Conservation (phyloP, 2,888 invertebrate species). For the Caenorhabditis doughertyi region DNA sequence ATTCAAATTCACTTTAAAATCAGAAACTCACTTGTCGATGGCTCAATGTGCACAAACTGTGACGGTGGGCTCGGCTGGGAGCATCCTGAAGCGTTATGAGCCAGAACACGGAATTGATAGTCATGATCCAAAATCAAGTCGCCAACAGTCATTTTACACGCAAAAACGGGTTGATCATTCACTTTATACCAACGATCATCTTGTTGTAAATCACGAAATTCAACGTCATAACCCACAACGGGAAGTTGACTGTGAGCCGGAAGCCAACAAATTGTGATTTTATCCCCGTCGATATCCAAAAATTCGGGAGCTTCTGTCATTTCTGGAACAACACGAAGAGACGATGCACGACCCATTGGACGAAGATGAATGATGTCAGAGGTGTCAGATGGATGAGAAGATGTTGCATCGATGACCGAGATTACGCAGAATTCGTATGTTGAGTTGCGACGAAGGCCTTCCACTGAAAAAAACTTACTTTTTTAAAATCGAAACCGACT, state of each 20-base stretch:
- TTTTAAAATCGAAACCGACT: too few species aligned
- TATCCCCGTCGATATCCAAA: slow-evolving; percentile 78
- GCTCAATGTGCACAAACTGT: slow-evolving; percentile 77
- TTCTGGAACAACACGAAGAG: slow-evolving; percentile 73
- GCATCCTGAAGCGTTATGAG: slow-evolving; percentile 81
- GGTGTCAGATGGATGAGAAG: slow-evolving; percentile 75
- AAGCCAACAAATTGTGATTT: slow-evolving; percentile 82
- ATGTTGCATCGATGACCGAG: slow-evolving; percentile 72
- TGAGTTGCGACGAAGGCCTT: slow-evolving; percentile 79
- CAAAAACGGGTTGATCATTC: slow-evolving; percentile 80
- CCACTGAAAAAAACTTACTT: too few species aligned
- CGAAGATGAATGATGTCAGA: slow-evolving; percentile 80
- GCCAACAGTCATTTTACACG: slow-evolving; percentile 83
- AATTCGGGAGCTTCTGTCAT: slow-evolving; percentile 81
- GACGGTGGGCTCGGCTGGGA: slow-evolving; percentile 81
- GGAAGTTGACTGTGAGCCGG: slow-evolving; percentile 81
- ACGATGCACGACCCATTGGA: slow-evolving; percentile 69
- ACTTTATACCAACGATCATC: slow-evolving; percentile 82
- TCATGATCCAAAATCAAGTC: slow-evolving; percentile 80
- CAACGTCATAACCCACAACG: slow-evolving; percentile 82
- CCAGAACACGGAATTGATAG: slow-evolving; percentile 82
- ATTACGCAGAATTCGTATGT: slow-evolving; percentile 82
- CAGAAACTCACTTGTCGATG: slow-evolving; percentile 43
- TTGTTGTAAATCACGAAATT: slow-evolving; percentile 82
- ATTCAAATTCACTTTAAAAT: too few species aligned